A percentile compares a stretch with the other conserved stretches of the same genome.
Conservation (phyloP, 2,113 vertebrate genomes). For the Orthonyx spaldingii region DNA sequence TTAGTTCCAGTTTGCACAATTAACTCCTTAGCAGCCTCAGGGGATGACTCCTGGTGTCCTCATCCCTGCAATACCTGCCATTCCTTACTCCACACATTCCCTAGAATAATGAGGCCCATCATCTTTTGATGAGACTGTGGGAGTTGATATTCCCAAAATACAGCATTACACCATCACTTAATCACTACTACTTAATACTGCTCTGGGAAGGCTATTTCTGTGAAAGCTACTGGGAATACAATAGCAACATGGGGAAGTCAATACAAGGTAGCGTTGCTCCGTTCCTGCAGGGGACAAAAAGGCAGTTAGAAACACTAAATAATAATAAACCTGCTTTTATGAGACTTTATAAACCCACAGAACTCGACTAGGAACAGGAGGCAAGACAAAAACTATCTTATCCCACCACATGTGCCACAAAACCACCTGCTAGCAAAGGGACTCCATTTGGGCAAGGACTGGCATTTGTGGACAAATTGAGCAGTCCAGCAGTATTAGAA, state of each 20-base stretch:
- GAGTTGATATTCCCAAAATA: slow-evolving; percentile 50
- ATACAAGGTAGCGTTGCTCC: neutral
- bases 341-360: neutral
- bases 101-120: slow-evolving; percentile 30
- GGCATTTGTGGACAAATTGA: neutral
- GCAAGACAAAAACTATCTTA: neutral
- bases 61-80: neutral
- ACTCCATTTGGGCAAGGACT: neutral
- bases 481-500: neutral
- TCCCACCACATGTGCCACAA: neutral
- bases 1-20: neutral
- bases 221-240: neutral
- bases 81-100: neutral
- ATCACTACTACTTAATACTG: slow-evolving; percentile 7
- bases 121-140: slow-evolving; percentile 40
- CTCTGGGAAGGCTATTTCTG: neutral
- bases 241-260: neutral
- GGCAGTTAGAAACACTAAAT: neutral
- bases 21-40: neutral
- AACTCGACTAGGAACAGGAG: neutral
- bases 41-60: neutral
- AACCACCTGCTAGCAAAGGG: neutral
- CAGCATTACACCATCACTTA: slow-evolving; percentile 14
- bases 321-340: neutral
- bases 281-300: neutral